Evolutionary conservation across 2,888 invertebrate species (phyloP).

Genomic region (Rhagophthalmus giganteus): DNA sequence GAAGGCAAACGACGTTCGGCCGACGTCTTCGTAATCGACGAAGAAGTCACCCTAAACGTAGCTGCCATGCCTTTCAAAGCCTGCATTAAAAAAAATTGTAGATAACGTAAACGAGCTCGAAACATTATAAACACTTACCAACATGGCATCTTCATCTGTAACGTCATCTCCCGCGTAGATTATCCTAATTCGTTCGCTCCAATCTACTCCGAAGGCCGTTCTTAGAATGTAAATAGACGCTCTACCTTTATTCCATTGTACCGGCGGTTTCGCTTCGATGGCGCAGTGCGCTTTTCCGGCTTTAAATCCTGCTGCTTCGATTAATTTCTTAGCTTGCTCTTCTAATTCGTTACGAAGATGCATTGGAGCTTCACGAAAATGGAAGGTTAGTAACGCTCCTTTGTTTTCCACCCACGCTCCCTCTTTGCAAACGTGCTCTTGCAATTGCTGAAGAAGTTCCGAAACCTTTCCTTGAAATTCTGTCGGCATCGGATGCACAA

Average conservation of each 20-base stretch:
- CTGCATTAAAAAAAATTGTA: slow-evolving; percentile 55
- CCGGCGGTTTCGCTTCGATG: slow-evolving; percentile 87
- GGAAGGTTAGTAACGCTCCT: slow-evolving; percentile 83
- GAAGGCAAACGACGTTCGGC: slow-evolving; percentile 86
- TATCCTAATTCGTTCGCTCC: slow-evolving; percentile 87
- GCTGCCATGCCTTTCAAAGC: slow-evolving; percentile 92
- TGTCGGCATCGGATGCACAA: slow-evolving; percentile 88
- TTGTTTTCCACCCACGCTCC: slow-evolving; percentile 94
- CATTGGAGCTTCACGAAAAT: slow-evolving; percentile 80
- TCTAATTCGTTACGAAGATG: slow-evolving; percentile 69
- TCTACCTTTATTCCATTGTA: slow-evolving; percentile 88
- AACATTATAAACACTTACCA: slow-evolving; percentile 62
- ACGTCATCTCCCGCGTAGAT: slow-evolving; percentile 88
- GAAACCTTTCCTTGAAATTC: slow-evolving; percentile 81
- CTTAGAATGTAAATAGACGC: slow-evolving; percentile 88
- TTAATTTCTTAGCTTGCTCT: slow-evolving; percentile 71
- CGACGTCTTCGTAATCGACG: slow-evolving; percentile 81
- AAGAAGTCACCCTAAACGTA: slow-evolving; percentile 86
- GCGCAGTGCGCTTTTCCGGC: slow-evolving; percentile 83
- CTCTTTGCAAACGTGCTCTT: slow-evolving; percentile 82
- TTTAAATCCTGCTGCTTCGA: slow-evolving; percentile 76
- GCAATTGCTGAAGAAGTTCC: slow-evolving; percentile 73
- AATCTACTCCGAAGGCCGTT: slow-evolving; percentile 88
- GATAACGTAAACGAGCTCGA: background rate
- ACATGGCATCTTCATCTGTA: slow-evolving; percentile 90